A percentile compares a stretch with the other conserved stretches of the same genome.
Conservation (phyloP, 1,140 invertebrate species). For the Drosophila ambigua region DNA sequence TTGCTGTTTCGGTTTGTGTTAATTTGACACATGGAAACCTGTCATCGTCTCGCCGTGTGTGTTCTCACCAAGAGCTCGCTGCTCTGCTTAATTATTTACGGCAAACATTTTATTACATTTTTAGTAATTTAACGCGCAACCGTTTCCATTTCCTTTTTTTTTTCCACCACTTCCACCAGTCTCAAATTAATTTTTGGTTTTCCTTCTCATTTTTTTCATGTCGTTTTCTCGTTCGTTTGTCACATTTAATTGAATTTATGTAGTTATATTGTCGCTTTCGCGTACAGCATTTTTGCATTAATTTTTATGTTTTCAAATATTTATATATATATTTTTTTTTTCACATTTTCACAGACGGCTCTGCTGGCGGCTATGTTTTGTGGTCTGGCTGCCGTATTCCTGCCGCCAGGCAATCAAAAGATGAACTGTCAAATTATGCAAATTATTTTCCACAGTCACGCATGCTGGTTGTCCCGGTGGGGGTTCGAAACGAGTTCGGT, state of each 20-base stretch:
- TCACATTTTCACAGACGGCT: background rate
- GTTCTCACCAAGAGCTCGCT: conserved; percentile 15
- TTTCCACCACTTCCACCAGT: conserved; percentile 4
- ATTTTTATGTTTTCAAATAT: conserved; percentile 75
- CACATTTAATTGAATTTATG: conserved; percentile 83
- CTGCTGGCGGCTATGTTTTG: conserved; percentile 44
- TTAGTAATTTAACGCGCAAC: conserved; percentile 68
- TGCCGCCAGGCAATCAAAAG: conserved; percentile 56
- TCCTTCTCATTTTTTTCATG: conserved; percentile 27
- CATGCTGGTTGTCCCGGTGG: conserved; percentile 18
- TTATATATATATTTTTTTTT: conserved; percentile 13
- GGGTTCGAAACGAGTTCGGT: no score
- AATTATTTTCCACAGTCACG: conserved; percentile 82
- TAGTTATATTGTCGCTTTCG: conserved; percentile 69
- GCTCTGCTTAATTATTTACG: conserved; percentile 70
- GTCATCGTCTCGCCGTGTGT: conserved; percentile 43
- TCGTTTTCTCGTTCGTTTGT: conserved; percentile 62
- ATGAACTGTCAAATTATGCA: conserved; percentile 80
- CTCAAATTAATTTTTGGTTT: conserved; percentile 19
- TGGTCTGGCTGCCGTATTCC: conserved; percentile 40
- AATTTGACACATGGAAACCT: conserved; percentile 54
- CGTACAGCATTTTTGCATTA: conserved; percentile 78
- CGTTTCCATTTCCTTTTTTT: conserved; percentile 44
- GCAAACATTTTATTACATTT: conserved; percentile 79
- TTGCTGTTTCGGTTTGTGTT: conserved; percentile 10